Percentiles rank a stretch among this genome's conserved stretches.
Evolutionary conservation across 2,797 vertebrate genomes (phyloP).

Genomic region (Channa striata): DNA sequence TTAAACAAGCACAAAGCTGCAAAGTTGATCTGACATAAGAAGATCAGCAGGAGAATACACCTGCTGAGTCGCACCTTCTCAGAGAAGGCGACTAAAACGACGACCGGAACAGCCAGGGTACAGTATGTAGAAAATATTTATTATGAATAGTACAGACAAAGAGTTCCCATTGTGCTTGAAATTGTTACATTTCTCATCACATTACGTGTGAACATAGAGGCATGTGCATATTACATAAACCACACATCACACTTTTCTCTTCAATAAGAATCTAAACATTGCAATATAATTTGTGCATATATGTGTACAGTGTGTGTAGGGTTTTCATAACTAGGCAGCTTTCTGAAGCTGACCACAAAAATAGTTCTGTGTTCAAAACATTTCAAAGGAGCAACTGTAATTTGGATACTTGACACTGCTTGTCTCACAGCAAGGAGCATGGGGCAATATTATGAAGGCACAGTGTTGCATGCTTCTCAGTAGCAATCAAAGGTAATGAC

Average conservation of each 20-base stretch:
- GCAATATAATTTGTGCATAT: slow-evolving; percentile 71
- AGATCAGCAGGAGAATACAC: slow-evolving; percentile 68
- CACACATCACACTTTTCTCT: slow-evolving; percentile 51
- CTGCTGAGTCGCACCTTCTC: slow-evolving; percentile 71
- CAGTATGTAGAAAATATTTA: slow-evolving; percentile 85
- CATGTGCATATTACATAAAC: slow-evolving; percentile 78
- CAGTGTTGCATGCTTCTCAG: slow-evolving; percentile 75
- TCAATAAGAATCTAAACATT: slow-evolving; percentile 61
- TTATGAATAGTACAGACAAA: slow-evolving; percentile 84
- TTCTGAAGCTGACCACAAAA: slow-evolving; percentile 76
- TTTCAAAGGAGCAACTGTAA: slow-evolving; percentile 50
- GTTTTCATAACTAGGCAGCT: slow-evolving; percentile 63
- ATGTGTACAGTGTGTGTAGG: slow-evolving; percentile 25
- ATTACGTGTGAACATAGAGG: slow-evolving; percentile 71
- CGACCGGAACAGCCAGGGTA: slow-evolving; percentile 29
- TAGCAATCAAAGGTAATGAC: slow-evolving; percentile 53
- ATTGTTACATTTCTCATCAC: slow-evolving; percentile 75
- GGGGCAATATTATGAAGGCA: slow-evolving; percentile 71
- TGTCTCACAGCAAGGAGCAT: slow-evolving; percentile 52
- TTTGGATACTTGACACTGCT: slow-evolving; percentile 36
- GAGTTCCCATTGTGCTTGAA: slow-evolving; percentile 81
- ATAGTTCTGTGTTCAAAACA: slow-evolving; percentile 66
- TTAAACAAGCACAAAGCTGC: slow-evolving; percentile 75
- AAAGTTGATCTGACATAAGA: slow-evolving; percentile 68
- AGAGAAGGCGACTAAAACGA: slow-evolving; percentile 34